Evolutionary conservation across 2,113 vertebrate genomes (phyloP), one percentile per base, ranked within the genome.

Genomic region (Anhinga rufa): DNA sequence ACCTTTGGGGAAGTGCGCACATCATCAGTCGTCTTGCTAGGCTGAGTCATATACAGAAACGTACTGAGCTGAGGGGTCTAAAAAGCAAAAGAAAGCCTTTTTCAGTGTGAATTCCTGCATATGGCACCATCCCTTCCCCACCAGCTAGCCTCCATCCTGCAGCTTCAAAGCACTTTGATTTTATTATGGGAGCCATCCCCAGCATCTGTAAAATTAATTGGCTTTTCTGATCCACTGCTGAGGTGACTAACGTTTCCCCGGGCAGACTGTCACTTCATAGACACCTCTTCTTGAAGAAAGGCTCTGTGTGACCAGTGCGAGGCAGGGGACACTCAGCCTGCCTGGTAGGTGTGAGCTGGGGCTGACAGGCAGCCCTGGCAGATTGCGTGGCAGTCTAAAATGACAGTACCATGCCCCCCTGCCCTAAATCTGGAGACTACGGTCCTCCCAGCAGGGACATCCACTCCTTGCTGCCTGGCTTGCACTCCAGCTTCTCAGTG

Each of bases 11-110:
- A 1, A 48, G 48, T 4, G 9, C 2, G 28, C 21, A 13, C 16
- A 19, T 46, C 32, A 31, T 8, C 29, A 38, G 24, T 28, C 4
- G 2, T 40, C 42, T 11, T 12, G 4, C 10, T 25, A 65, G 62
- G 28, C 44, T 77, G 22, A 42, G 21, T 48, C 71, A 85, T 26
- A 93, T 93, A 81, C 4, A 69, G 92, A 91, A 72, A 75, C 11
- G 82, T 51, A 86, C 7, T 14, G n/a, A 84, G 58, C 87, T 10
- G 36, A 68, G 81, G 0, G 11, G 62, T 29, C 92, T 90, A 74
- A 77, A 96, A 95, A 96, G 36, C 60, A 97, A 97, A 95, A 14
- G 64, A 95, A 94, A 74, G 4, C 4, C 21, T 34, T 54, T 83
- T 84, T 62, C n/a, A 89, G 38, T 78, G 55, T 90, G 70, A 94